Evolutionary conservation across 2,888 invertebrate genomes (phyloP).

Genomic region (Ichneumoninae sp.): DNA sequence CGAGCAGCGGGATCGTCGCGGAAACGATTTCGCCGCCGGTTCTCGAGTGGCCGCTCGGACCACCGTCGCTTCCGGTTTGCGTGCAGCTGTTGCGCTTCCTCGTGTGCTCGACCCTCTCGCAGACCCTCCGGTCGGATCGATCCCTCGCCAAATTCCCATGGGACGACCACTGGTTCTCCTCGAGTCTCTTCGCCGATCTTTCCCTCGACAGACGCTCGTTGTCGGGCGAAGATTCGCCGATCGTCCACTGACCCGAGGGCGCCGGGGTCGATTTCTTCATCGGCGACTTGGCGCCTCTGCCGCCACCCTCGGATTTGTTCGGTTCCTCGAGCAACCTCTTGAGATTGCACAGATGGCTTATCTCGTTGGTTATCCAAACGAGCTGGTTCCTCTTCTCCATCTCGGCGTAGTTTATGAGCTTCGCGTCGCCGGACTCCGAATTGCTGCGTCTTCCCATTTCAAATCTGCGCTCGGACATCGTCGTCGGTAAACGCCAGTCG

Average conservation of each 20-base stretch:
- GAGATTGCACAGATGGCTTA: slow-evolving; percentile 85
- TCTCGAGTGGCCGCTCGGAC: slow-evolving; percentile 75
- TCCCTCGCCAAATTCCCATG: slow-evolving; percentile 80
- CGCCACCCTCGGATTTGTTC: slow-evolving; percentile 72
- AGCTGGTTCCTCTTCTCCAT: slow-evolving; percentile 86
- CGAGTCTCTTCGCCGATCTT: slow-evolving; percentile 18
- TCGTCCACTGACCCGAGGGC: slow-evolving; percentile 42
- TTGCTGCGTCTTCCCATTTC: slow-evolving; percentile 78
- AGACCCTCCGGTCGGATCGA: slow-evolving; percentile 50
- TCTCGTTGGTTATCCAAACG: slow-evolving; percentile 86
- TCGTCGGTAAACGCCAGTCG: slow-evolving; percentile 85
- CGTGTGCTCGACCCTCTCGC: slow-evolving; percentile 56
- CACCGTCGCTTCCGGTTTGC: slow-evolving; percentile 77
- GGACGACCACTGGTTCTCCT: slow-evolving; percentile 81
- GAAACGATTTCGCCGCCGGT: slow-evolving; percentile 79
- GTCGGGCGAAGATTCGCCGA: neutral
- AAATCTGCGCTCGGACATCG: slow-evolving; percentile 84
- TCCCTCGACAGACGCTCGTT: slow-evolving; percentile 8
- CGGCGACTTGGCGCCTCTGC: slow-evolving; percentile 66
- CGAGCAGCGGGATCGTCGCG: slow-evolving; percentile 49
- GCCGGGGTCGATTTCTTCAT: slow-evolving; percentile 67
- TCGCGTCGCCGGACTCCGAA: slow-evolving; percentile 77
- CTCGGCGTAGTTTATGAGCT: slow-evolving; percentile 83
- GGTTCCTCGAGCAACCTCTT: slow-evolving; percentile 83
- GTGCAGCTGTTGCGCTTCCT: slow-evolving; percentile 81